Percentiles rank a stretch among this genome's conserved stretches.
Evolutionary conservation across 2,797 vertebrate species (phyloP).

Genomic region (Coregonus ussuriensis): DNA sequence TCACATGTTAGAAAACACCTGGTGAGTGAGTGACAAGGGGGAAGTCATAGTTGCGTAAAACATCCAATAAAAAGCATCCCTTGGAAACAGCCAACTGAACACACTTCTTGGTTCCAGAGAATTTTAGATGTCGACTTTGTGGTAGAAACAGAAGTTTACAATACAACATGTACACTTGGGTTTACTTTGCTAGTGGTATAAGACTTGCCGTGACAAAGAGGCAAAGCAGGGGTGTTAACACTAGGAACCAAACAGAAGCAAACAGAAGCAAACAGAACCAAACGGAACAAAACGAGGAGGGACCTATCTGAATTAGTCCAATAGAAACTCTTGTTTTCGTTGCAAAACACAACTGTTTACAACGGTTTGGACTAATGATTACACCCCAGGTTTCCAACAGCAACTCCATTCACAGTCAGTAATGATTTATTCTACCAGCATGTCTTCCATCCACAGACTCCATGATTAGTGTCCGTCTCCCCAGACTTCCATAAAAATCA

Average conservation of each 20-base stretch:
- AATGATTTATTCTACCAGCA: constrained; percentile 4
- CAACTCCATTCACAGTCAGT: background rate
- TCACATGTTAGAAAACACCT: background rate
- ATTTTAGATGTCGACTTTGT: no score
- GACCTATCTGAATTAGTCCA: no score
- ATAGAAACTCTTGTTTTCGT: no score
- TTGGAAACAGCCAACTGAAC: background rate
- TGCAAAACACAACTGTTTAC: no score
- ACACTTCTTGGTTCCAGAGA: no score
- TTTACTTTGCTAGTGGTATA: background rate
- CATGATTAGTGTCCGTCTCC: constrained; percentile 36
- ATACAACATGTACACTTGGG: background rate
- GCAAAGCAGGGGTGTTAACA: background rate
- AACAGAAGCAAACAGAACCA: no score
- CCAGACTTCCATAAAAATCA: constrained; percentile 37
- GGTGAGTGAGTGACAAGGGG: background rate
- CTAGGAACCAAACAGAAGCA: no score
- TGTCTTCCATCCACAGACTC: background rate
- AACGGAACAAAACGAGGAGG: no score
- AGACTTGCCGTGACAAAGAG: background rate
- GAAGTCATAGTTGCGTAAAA: background rate
- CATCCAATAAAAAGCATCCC: background rate
- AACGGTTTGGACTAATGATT: no score
- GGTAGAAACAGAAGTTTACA: background rate
- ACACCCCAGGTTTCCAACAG: no score